Conservation (phyloP, 2,888 invertebrate species). For the Hydropsyche betteni region DNA sequence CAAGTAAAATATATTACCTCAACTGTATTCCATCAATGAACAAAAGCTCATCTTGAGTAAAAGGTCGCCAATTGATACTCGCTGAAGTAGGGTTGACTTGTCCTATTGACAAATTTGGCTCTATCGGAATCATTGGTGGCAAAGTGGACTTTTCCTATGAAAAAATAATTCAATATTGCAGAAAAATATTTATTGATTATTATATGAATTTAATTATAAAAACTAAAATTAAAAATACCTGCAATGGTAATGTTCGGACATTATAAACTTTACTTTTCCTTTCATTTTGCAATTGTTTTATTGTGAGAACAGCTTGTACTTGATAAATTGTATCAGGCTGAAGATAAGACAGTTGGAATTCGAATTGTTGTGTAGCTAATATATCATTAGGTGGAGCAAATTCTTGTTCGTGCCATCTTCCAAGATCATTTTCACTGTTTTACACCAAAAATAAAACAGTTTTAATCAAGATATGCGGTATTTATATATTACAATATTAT, state of each 20-base stretch:
- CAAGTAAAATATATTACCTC: constrained; percentile 55
- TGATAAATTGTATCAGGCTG: constrained; percentile 83
- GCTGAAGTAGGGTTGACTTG: constrained; percentile 83
- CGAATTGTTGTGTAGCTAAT: constrained; percentile 84
- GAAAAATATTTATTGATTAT: constrained; percentile 5
- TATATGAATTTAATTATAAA: not conserved
- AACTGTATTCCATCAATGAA: constrained; percentile 90
- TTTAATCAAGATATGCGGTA: not conserved
- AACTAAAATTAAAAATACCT: constrained; percentile 55
- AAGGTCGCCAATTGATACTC: constrained; percentile 82
- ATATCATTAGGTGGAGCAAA: constrained; percentile 88
- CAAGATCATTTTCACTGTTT: constrained; percentile 68
- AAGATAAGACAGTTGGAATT: constrained; percentile 81
- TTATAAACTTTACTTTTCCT: constrained; percentile 81
- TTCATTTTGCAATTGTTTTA: constrained; percentile 80
- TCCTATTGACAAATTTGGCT: constrained; percentile 76
- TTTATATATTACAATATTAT: too few relatives aligned
- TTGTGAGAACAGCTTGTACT: constrained; percentile 80
- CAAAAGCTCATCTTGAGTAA: constrained; percentile 80
- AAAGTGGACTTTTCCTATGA: constrained; percentile 53
- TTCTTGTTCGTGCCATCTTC: constrained; percentile 84
- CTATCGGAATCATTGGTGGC: constrained; percentile 58
- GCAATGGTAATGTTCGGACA: constrained; percentile 72
- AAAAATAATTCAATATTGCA: constrained; percentile 28
- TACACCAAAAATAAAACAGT: not conserved